Evolutionary conservation across 2,113 vertebrate species (phyloP).

Genomic region (Stigmatopora nigra): DNA sequence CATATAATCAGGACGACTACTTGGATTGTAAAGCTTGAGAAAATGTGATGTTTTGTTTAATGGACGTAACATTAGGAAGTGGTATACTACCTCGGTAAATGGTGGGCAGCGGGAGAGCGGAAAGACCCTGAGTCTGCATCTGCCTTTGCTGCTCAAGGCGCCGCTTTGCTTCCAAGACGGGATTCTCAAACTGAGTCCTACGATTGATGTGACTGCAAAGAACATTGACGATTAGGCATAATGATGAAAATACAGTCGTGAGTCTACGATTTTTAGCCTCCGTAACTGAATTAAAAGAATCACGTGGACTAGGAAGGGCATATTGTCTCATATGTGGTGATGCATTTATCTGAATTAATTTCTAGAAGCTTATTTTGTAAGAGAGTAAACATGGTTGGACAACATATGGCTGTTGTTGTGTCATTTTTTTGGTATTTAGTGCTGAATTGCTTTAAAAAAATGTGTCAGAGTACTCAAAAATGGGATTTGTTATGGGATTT

Average conservation of each 20-base stretch:
- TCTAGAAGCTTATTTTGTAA: too few species aligned
- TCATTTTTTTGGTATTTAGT: too few species aligned
- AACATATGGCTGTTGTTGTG: too few species aligned
- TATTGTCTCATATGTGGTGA: too few species aligned
- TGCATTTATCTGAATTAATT: too few species aligned
- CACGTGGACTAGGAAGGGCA: too few species aligned
- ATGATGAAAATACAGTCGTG: not conserved
- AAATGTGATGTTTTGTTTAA: not conserved
- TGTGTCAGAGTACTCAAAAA: too few species aligned
- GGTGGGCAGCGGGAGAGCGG: constrained; percentile 84
- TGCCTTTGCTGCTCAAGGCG: constrained; percentile 92
- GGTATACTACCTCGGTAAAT: constrained; percentile 87
- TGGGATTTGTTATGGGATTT: too few species aligned
- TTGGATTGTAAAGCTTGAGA: not conserved
- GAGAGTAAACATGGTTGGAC: too few species aligned
- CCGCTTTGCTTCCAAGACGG: constrained; percentile 96
- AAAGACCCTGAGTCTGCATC: constrained; percentile 94
- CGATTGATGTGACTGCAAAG: constrained; percentile 95
- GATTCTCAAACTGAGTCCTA: constrained; percentile 99
- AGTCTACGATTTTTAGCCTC: not conserved
- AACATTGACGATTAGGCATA: constrained; percentile 11
- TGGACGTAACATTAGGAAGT: not conserved
- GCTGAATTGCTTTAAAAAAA: too few species aligned
- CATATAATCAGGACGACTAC: not conserved
- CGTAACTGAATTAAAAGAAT: too few species aligned